Evolutionary conservation across 2,888 invertebrate species (phyloP), one percentile per base, ranked within the genome.

Genomic region (Platycheirus albimanus): DNA sequence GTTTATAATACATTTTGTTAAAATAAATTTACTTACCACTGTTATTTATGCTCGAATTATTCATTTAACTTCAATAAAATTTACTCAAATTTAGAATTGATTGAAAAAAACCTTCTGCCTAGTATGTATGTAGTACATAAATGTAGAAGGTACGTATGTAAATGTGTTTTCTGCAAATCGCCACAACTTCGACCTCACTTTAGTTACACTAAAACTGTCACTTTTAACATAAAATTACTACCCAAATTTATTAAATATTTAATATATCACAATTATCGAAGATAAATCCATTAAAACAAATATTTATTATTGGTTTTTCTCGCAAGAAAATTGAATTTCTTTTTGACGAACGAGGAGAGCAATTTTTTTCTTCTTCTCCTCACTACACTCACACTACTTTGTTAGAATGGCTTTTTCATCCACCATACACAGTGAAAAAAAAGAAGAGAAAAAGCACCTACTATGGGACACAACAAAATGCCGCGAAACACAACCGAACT

Each of bases 401-500:
- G 54, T 49, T 52, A 30, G 58, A 52, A 66, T 81, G 43, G 70
- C 20, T 33, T 52, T 52, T 58, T 63, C 17, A 17, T 17, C 52
- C 11, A 54, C 38, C 49, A 51, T 61, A 76, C 76, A 71, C 75
- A 61, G 33, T 15, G 36, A 61, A 51, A 58, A 28, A 45, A 28
- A 33, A 45, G 33, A 33, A 45, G 33, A 41, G 24, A 36, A 51
- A 43, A 72, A 49, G 30, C 45, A 80, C 49, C 45, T 43, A 51
- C 52, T 49, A 43, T 58, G 43, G 8, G n/a, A 17, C 36, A 45
- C 45, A 38, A n/a, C 30, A 64, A 66, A 61, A 43, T 52, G 36
- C 43, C 72, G 71, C 49, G 45, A 63, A 56, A 83, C 71, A 83
- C 84, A 75, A 85, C 85, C 78, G 75, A 61, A 83, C 85, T 70